Base-by-base conservation (phyloP, 2,888 invertebrate genomes). In the Dynastes hyllus region DNA sequence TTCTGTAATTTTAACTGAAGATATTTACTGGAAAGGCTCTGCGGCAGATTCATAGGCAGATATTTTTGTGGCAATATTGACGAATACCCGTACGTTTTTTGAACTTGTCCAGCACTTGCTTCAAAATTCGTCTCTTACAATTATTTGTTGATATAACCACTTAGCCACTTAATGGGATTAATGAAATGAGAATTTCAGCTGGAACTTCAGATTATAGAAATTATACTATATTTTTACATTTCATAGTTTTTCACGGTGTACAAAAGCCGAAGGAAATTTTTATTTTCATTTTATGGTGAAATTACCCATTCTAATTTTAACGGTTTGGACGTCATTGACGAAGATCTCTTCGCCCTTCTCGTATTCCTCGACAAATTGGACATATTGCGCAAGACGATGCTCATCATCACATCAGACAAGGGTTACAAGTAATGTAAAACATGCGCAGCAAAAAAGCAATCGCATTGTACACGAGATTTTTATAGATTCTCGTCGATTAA, bases 361-460 rank as follows among this genome's bases (percentile, higher is more conserved):
- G 89, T 90, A 66, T 88, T 90, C 50, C 88, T 97, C 22, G 89
- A 92, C 61, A 86, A 90, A 2, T 90, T 90, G 0, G 93, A 93
- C 0, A 89, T 92, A 61, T 89, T 97, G 22, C 93, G 97, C 81
- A 93, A 96, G 83, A 96, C 97, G 0, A 86, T 98, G 81, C 88
- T 98, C 0, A 92, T 98, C 76, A 87, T 98, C 2, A 97, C 98
- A 96, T 95, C 96, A 4, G 98, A 98, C 89, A 98, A 98, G 88
- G 98, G 98, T 0, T 94, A 95, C 81, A 93, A 96, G 93, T 95
- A 22, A 53, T 6, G 9, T 63, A 55, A 58, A 75, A 29, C 22
- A 40, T 29, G 8, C n/a, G 32, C 5, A 37, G 32, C 5, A 37
- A 27, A 9, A 61, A 16, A 58, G 16, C 8, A 8, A 22, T 16